Percentiles rank a stretch among this genome's conserved stretches.
These are phyloP conservation scores for Pelodiscus sinensis DNA, from an alignment of 2,113 vertebrate species.

Conservation along the genomic window DNA sequence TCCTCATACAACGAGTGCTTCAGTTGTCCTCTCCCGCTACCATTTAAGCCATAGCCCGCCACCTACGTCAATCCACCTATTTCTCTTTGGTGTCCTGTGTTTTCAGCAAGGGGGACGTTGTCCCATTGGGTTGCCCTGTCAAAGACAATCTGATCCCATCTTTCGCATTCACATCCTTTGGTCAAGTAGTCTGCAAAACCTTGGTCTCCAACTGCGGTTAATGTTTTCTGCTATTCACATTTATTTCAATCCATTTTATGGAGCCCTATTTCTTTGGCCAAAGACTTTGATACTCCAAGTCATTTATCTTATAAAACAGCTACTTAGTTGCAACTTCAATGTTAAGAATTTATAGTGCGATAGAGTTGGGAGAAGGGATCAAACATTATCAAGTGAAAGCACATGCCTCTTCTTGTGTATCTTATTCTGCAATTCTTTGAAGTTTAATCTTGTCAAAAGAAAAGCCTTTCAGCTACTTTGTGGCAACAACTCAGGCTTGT, in stretches of 20 bases:
- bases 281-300: conserved; percentile 49
- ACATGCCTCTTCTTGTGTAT: conserved; percentile 70
- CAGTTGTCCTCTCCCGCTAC: background rate
- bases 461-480: conserved; percentile 76
- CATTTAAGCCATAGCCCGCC: background rate
- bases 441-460: conserved; percentile 77
- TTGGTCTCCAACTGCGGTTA: background rate
- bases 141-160: background rate
- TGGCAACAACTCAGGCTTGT: conserved; percentile 68
- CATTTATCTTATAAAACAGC: conserved; percentile 68
- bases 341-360: conserved; percentile 66
- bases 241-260: conserved; percentile 58
- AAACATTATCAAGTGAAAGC: conserved; percentile 71
- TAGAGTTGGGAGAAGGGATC: conserved; percentile 53
- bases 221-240: conserved; percentile 28
- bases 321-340: conserved; percentile 67
- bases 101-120: conserved; percentile 11
- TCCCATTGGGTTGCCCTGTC: background rate
- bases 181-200: conserved; percentile 50
- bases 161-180: conserved; percentile 13
- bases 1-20: background rate
- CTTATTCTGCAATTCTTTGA: conserved; percentile 75
- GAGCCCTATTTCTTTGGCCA: background rate
- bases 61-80: background rate
- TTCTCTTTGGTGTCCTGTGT: background rate